Conservation (phyloP, 1,140 invertebrate species). For the Stegodyphus mimosarum region DNA sequence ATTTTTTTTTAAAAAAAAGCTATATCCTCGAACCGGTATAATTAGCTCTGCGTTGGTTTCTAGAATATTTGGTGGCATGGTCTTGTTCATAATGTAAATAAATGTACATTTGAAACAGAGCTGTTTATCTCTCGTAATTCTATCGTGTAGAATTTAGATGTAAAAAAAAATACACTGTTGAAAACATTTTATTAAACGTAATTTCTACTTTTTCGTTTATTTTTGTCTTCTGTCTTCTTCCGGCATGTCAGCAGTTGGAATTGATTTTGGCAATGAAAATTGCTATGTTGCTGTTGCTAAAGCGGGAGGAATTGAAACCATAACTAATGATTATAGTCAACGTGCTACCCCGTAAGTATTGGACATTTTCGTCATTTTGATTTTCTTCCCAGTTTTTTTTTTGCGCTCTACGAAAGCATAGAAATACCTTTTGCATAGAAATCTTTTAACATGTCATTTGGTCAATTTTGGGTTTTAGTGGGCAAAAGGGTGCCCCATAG, state of each 20-base stretch:
- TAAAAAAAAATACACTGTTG: background rate
- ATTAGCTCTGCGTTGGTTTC: no score
- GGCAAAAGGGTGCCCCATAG: no score
- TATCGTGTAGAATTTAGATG: background rate
- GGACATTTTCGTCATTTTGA: no score
- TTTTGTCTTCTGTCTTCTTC: background rate
- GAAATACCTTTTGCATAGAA: no score
- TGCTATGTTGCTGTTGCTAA: conserved; percentile 97
- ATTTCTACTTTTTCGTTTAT: background rate
- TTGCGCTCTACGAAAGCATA: no score
- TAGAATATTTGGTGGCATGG: background rate
- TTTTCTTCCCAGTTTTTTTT: no score
- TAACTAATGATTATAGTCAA: conserved; percentile 98
- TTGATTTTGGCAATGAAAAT: conserved; percentile 97
- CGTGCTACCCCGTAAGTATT: conserved; percentile 92
- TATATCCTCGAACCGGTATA: no score
- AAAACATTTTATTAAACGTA: background rate
- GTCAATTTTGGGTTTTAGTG: no score
- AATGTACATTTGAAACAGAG: background rate
- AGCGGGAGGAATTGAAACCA: conserved; percentile 97
- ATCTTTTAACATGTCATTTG: no score
- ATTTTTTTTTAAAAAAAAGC: no score
- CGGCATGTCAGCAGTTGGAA: conserved; percentile 86
- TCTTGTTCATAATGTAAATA: background rate
- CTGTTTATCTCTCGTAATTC: background rate